phyloP scores from a whole-genome alignment of 1,140 invertebrate species.

The Sycophaga agraensis region DNA sequence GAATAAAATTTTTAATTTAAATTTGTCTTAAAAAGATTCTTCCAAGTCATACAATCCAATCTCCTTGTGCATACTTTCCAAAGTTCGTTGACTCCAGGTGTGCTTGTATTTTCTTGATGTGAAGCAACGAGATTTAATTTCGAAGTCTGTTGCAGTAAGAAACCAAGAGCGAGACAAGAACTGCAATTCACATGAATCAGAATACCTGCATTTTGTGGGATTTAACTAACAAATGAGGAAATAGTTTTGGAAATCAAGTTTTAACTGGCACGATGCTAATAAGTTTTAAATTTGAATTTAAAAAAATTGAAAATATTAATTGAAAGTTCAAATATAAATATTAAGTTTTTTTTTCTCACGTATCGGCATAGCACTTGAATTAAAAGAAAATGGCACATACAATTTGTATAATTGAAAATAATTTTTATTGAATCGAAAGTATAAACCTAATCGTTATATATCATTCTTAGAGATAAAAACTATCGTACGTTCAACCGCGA shows the following conservation, averaged over 20 bases:
- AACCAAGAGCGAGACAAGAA: not conserved
- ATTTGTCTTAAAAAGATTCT: too few relatives aligned
- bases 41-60: not conserved
- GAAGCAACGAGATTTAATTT: conserved; percentile 19
- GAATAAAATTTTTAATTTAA: too few relatives aligned
- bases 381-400: conserved; percentile 14
- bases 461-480: conserved; percentile 46
- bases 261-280: too few relatives aligned
- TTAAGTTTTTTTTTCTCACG: too few relatives aligned
- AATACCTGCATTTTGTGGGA: too few relatives aligned
- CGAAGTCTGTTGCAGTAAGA: too few relatives aligned
- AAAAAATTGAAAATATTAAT: too few relatives aligned
- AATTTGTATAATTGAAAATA: conserved; percentile 46
- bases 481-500: conserved; percentile 42
- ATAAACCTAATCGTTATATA: conserved; percentile 44
- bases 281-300: too few relatives aligned
- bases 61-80: conserved; percentile 10
- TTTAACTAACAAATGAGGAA: too few relatives aligned
- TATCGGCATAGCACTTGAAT: not conserved
- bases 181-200: too few relatives aligned
- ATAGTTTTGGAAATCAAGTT: too few relatives aligned
- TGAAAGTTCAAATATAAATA: too few relatives aligned
- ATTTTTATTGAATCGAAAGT: conserved; percentile 52
- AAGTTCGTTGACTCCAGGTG: conserved; percentile 13
- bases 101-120: conserved; percentile 16